Percentiles rank a stretch among this genome's conserved stretches.
Conservation (phyloP, 30 jellyfish, hydroid and myxozoan species). For the Aurelia aurita region DNA sequence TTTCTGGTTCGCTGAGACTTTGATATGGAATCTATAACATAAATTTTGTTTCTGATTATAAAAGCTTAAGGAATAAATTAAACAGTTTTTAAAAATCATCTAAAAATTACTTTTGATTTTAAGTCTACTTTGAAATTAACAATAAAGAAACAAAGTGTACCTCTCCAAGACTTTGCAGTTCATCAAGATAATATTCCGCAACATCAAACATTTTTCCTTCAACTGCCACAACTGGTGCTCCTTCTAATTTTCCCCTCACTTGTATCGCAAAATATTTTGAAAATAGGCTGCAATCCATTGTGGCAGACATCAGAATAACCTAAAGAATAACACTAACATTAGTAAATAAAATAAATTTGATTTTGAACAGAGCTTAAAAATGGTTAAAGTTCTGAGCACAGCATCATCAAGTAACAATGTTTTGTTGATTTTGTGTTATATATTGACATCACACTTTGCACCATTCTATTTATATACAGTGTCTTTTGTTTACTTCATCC, state of each 20-base stretch:
- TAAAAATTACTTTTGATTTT: background rate
- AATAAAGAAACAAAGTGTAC: conserved; percentile 12
- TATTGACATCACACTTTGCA: too few species aligned
- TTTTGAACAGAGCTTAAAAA: too few species aligned
- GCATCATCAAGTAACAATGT: too few species aligned
- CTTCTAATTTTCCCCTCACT: conserved; percentile 79
- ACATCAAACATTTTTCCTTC: conserved; percentile 91
- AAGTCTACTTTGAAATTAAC: too few species aligned
- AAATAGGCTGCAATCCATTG: conserved; percentile 88
- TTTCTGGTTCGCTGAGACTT: conserved; percentile 77
- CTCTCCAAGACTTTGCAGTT: conserved; percentile 69
- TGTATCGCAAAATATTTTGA: conserved; percentile 86
- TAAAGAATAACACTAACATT: conserved; percentile 10
- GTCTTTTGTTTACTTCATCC: too few species aligned
- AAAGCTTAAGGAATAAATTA: background rate
- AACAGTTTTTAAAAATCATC: background rate
- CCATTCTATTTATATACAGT: too few species aligned
- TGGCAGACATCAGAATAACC: conserved; percentile 99
- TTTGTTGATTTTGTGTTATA: too few species aligned
- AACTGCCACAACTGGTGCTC: conserved; percentile 94
- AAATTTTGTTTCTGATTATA: too few species aligned
- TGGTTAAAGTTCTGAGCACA: too few species aligned
- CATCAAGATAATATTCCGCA: conserved; percentile 78
- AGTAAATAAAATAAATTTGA: background rate
- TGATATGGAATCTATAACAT: conserved; percentile 74